Evolutionary conservation across 2,797 vertebrate species (phyloP).

Genomic region (Brotogeris chrysoptera): DNA sequence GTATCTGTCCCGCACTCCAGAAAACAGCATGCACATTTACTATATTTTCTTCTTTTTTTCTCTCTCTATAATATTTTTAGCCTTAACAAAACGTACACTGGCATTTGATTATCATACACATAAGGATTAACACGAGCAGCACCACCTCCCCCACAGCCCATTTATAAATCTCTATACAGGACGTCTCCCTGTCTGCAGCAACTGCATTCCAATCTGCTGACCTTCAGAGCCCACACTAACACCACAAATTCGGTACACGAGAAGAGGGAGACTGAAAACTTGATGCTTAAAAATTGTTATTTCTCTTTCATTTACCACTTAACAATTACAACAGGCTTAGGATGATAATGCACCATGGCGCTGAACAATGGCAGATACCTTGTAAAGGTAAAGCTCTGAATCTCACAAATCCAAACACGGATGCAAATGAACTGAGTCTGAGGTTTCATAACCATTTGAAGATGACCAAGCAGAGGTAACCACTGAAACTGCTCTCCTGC

Average conservation of each 20-base stretch:
- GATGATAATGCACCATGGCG: background rate
- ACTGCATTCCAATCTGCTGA: background rate
- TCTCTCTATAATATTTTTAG: background rate
- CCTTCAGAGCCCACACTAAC: background rate
- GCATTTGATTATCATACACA: background rate
- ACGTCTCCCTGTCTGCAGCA: slow-evolving; percentile 26
- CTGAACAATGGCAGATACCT: background rate
- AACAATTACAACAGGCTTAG: background rate
- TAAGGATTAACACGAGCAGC: background rate
- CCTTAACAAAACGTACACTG: background rate
- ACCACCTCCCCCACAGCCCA: slow-evolving; percentile 24
- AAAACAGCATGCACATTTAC: background rate
- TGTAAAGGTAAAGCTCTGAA: background rate
- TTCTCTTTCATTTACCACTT: background rate
- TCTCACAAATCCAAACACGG: background rate
- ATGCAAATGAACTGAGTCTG: background rate
- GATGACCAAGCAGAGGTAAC: background rate
- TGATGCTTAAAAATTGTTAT: background rate
- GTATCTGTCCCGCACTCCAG: background rate
- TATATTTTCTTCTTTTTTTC: background rate
- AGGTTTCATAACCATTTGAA: background rate
- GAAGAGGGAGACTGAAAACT: background rate
- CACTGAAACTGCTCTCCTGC: background rate
- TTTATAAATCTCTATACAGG: slow-evolving; percentile 64
- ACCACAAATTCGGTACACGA: background rate